Percentiles rank a stretch among this genome's conserved stretches.
Conservation (phyloP, 2,113 vertebrate species). For the Poeciliopsis prolifica region DNA sequence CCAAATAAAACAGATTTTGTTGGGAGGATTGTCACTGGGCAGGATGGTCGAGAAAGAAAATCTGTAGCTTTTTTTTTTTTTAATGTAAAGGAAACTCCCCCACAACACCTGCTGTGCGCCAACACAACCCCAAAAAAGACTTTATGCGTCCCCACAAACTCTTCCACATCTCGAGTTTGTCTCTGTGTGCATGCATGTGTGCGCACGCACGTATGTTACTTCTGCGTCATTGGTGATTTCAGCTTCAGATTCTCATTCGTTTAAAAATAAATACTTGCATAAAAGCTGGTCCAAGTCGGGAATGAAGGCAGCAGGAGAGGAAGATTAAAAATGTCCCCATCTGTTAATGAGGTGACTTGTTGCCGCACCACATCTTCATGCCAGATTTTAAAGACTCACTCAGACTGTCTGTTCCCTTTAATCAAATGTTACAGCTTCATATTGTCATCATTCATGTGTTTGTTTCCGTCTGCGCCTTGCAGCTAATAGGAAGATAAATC, state of each 20-base stretch:
- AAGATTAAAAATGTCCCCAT: conserved; percentile 39
- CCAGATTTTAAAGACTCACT: conserved; percentile 3
- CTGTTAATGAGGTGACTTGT: conserved; percentile 50
- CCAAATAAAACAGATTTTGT: background rate
- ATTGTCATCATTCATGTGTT: background rate
- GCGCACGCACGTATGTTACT: too few relatives aligned
- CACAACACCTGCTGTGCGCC: conserved; percentile 42
- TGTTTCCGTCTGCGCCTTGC: conserved; percentile 31
- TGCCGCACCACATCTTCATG: background rate
- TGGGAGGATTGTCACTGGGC: background rate
- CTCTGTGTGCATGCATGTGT: background rate
- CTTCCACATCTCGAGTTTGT: conserved; percentile 17
- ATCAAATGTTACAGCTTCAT: background rate
- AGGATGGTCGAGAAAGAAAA: background rate
- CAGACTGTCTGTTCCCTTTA: conserved; percentile 4
- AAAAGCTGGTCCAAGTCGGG: conserved; percentile 37
- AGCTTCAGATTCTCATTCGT: background rate
- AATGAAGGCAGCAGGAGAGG: conserved; percentile 8
- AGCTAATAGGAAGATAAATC: conserved; percentile 6
- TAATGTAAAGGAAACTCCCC: conserved; percentile 54
- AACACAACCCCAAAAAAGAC: conserved; percentile 30
- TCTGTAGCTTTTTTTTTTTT: conserved; percentile 8
- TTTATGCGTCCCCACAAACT: conserved; percentile 14
- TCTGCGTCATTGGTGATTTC: conserved; percentile 1
- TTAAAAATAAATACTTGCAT: conserved; percentile 42